Conservation (phyloP, 2,113 vertebrate species). For the Sprattus sprattus region DNA sequence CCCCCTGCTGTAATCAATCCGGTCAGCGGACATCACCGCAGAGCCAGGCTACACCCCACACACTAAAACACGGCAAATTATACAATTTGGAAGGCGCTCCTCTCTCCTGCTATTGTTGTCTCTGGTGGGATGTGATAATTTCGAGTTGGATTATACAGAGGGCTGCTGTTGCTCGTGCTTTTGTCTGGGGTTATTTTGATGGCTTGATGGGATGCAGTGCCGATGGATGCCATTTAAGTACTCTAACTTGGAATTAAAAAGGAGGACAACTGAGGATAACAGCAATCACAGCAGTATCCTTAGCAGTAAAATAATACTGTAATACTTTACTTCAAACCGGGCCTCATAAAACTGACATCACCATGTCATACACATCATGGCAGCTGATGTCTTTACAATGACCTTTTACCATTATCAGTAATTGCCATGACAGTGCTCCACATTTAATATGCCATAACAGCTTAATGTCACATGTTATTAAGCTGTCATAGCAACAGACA, state of each 20-base stretch:
- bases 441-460: neutral
- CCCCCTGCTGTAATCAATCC: constrained; percentile 11
- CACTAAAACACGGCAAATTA: neutral
- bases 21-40: neutral
- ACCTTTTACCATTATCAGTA: too few species aligned
- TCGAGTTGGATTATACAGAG: neutral
- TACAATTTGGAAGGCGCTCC: neutral
- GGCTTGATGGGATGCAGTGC: neutral
- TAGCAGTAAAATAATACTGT: neutral
- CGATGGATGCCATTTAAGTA: neutral
- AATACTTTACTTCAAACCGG: neutral
- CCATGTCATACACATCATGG: neutral
- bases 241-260: neutral
- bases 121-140: neutral
- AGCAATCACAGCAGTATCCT: neutral
- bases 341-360: neutral
- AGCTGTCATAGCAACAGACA: neutral
- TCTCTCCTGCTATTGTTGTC: neutral
- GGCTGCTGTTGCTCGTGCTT: neutral
- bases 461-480: neutral
- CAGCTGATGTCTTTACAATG: neutral
- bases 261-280: neutral
- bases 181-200: neutral
- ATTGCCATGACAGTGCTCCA: neutral
- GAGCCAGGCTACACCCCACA: neutral